Percentiles rank a stretch among this genome's conserved stretches.
phyloP scores from a whole-genome alignment of 2,113 vertebrate genomes.

The Macheiramphus alcinus region DNA sequence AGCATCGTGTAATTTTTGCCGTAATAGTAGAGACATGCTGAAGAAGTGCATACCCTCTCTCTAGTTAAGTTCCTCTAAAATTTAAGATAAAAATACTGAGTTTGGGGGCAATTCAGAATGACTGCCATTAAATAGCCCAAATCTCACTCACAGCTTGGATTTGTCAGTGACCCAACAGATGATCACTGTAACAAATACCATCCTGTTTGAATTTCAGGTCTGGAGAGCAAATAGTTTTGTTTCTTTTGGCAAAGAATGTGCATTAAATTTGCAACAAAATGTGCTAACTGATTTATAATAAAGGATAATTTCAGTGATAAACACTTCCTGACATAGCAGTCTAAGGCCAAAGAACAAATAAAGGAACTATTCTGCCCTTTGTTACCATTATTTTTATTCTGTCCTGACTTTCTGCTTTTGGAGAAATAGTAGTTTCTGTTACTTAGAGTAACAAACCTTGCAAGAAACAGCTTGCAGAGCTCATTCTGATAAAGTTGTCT shows the following conservation, averaged over 20 bases:
- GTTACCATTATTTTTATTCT: neutral
- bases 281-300: conserved; percentile 56
- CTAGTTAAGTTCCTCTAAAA: conserved; percentile 28
- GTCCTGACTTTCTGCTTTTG: neutral
- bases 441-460: neutral
- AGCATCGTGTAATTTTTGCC: neutral
- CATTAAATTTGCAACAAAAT: conserved; percentile 47
- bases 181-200: neutral
- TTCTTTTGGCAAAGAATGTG: conserved; percentile 46
- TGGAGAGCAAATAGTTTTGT: conserved; percentile 37
- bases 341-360: neutral
- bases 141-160: neutral
- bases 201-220: conserved; percentile 32
- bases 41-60: conserved; percentile 20
- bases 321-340: neutral
- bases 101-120: conserved; percentile 24
- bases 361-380: neutral
- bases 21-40: neutral
- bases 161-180: neutral
- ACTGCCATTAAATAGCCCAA: conserved; percentile 7
- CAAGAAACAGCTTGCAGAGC: neutral
- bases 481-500: neutral
- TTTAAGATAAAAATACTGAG: neutral
- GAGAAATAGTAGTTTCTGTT: neutral
- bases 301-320: conserved; percentile 29